Evolutionary conservation across 2,113 vertebrate species (phyloP), one percentile per base, ranked within the genome.

Genomic region (Halcyon malimbica): DNA sequence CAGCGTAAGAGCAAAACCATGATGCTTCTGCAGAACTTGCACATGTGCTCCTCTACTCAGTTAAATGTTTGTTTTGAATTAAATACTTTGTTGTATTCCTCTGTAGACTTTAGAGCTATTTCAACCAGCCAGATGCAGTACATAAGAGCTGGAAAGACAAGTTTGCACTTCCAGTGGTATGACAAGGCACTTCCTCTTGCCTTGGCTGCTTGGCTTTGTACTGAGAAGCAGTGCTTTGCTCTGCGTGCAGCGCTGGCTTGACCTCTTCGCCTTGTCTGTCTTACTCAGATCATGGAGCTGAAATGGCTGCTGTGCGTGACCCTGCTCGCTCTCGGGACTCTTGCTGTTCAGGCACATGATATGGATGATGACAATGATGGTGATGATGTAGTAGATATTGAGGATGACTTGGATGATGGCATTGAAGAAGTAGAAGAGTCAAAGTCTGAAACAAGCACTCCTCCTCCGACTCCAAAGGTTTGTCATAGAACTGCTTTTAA

Each of bases 401-500:
- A 98, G 82, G 99, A 99, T 56, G 98, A 99, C 48, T 91, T 99
- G 74, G 99, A 98, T 0, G 98, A 99, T 88, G 97, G 98, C 74
- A 97, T 98, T 64, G 96, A 99, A 59, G 98, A 97, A 1, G 97
- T 96, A 39, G 98, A 97, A 62, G 98, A 98, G 11, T 97, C 98
- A 17, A 98, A 98, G 29, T 97, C 98, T 10, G 98, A 98, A 50
- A 60, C 89, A 9, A 97, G 95, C 50, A 67, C 96, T 29, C 98
- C 98, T 51, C 96, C 98, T 31, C 88, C 98, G 57, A 71, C 94
- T 42, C 99, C 99, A n/a, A 99, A 99, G 98, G 99, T 99, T 96
- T 97, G 98, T 26, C 59, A 29, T 64, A 56, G 42, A 35, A 51
- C 31, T 75, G 94, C 23, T 83, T 79, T 70, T 44, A 28, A 53